Conservation (phyloP, 2,888 invertebrate species). For the Octonoba sinensis region DNA sequence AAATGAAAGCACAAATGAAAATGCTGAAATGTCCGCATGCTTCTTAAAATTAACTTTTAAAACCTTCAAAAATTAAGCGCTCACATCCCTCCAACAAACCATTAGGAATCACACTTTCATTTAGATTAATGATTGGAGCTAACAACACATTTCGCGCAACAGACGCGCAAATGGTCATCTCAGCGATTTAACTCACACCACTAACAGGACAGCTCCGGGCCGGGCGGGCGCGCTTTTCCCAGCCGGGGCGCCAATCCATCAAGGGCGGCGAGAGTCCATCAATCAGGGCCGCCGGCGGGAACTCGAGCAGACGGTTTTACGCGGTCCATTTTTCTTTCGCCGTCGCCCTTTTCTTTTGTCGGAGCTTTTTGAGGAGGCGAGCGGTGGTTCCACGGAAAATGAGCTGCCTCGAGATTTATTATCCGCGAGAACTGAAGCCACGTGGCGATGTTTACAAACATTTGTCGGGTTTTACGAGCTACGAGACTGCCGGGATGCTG, state of each 20-base stretch:
- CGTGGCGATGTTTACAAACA: slow-evolving; percentile 63
- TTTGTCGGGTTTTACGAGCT: slow-evolving; percentile 24
- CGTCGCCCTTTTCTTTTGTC: slow-evolving; percentile 23
- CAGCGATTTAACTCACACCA: too few species aligned
- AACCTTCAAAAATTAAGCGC: too few species aligned
- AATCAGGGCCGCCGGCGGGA: slow-evolving; percentile 38
- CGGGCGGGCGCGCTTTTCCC: slow-evolving; percentile 14
- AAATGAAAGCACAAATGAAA: too few species aligned
- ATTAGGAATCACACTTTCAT: too few species aligned
- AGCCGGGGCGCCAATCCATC: slow-evolving; percentile 50
- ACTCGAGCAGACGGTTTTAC: slow-evolving; percentile 20
- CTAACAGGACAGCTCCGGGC: too few species aligned
- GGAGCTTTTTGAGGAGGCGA: slow-evolving; percentile 24
- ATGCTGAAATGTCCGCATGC: too few species aligned
- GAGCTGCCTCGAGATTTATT: slow-evolving; percentile 55
- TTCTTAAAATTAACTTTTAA: too few species aligned
- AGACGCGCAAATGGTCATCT: too few species aligned
- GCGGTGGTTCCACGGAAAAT: slow-evolving; percentile 19
- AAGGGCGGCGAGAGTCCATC: slow-evolving; percentile 45
- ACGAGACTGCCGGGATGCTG: slow-evolving; percentile 4
- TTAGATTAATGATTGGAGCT: too few species aligned
- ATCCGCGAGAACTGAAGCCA: slow-evolving; percentile 29
- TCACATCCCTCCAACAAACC: too few species aligned
- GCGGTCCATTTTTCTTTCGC: slow-evolving; percentile 38
- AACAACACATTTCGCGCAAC: too few species aligned